Conservation (phyloP, 2,113 vertebrate genomes). For the Mesembrinibis cayennensis region DNA sequence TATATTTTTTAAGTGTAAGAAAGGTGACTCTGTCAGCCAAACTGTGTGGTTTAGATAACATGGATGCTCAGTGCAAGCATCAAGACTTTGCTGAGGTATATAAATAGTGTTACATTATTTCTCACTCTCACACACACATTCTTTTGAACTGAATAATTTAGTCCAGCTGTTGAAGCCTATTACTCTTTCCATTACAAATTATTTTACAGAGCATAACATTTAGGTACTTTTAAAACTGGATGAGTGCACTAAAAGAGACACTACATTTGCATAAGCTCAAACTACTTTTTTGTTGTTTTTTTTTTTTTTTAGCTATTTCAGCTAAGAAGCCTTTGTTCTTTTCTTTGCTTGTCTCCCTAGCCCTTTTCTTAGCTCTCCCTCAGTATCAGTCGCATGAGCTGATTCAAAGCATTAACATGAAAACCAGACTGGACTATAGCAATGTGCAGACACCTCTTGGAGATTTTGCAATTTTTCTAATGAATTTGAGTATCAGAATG, state of each 20-base stretch:
- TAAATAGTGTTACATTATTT: neutral
- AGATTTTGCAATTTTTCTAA: neutral
- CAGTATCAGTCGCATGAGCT: neutral
- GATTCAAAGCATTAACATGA: constrained; percentile 1
- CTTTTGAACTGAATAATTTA: constrained; percentile 31
- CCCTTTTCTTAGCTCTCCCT: neutral
- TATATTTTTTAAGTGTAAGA: neutral
- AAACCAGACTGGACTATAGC: neutral
- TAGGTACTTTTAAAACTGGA: neutral
- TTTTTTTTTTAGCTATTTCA: neutral
- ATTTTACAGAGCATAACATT: neutral
- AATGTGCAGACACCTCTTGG: neutral
- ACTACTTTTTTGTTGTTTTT: neutral
- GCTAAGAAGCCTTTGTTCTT: neutral
- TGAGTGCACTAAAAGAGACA: neutral
- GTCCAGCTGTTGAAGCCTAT: neutral
- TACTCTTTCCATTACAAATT: neutral
- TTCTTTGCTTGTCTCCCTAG: neutral
- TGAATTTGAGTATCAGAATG: neutral
- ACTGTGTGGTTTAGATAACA: neutral
- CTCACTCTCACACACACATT: neutral
- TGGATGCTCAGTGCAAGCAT: neutral
- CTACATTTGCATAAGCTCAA: neutral
- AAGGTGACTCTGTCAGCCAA: neutral
- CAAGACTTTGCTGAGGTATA: neutral